These are phyloP conservation scores for Anthrax anthrax DNA, from an alignment of 2,888 invertebrate species.

Conservation along the genomic window DNA sequence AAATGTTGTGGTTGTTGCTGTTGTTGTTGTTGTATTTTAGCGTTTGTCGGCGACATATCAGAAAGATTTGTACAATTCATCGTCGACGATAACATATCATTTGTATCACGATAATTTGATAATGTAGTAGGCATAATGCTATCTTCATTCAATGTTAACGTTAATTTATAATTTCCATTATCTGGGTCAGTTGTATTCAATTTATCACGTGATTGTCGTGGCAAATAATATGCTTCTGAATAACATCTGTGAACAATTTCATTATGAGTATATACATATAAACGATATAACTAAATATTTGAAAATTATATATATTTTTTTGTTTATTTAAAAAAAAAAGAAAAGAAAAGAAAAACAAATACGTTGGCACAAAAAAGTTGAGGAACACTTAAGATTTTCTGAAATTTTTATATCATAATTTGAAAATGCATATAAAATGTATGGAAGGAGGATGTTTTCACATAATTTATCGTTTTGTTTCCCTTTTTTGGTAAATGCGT, in stretches of 20 bases:
- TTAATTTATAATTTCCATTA: constrained; percentile 59
- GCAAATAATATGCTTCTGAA: constrained; percentile 62
- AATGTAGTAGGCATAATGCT: constrained; percentile 19
- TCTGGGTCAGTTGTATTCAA: constrained; percentile 47
- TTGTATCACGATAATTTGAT: constrained; percentile 11
- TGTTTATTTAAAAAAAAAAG: no score
- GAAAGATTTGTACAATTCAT: constrained; percentile 35
- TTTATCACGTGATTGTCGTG: constrained; percentile 52
- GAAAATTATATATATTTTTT: not conserved
- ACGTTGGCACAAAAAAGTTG: no score
- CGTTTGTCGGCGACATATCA: constrained; percentile 42
- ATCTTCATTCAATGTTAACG: constrained; percentile 51
- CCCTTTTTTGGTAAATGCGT: no score
- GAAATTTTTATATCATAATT: no score
- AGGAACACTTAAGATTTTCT: no score
- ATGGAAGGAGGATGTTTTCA: no score
- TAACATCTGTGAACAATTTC: constrained; percentile 62
- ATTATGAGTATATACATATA: constrained; percentile 14
- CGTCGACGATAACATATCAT: constrained; percentile 10
- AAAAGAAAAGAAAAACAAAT: not conserved
- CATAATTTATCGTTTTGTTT: no score
- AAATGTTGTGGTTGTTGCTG: constrained; percentile 6
- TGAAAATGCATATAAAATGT: no score
- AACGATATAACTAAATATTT: no score
- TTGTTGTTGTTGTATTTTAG: constrained; percentile 32